phyloP scores from a whole-genome alignment of 2,888 invertebrate species.

The Synergus laeviventris region DNA sequence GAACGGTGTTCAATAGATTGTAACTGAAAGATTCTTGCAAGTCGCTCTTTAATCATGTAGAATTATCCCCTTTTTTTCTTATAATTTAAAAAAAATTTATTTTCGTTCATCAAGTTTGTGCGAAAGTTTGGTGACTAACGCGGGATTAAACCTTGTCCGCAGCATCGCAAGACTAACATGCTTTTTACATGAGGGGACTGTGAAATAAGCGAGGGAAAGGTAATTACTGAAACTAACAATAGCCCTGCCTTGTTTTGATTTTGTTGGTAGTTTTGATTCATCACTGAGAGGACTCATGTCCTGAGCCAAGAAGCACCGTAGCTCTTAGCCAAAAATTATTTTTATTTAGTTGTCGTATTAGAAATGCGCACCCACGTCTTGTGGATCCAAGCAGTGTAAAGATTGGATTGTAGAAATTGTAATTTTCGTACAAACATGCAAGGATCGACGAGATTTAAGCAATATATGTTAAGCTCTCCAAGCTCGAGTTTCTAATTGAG shows the following conservation, averaged over 20 bases:
- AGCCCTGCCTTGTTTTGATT: constrained; percentile 54
- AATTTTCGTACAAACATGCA: constrained; percentile 19
- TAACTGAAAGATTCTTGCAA: constrained; percentile 61
- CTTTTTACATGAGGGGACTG: constrained; percentile 41
- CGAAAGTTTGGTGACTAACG: constrained; percentile 42
- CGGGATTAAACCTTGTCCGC: constrained; percentile 17
- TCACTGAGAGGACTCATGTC: constrained; percentile 55
- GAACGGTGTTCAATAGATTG: constrained; percentile 76
- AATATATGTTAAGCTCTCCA: constrained; percentile 27
- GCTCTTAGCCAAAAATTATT: constrained; percentile 75
- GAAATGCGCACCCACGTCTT: constrained; percentile 43
- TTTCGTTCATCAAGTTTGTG: constrained; percentile 36
- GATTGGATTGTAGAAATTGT: constrained; percentile 5
- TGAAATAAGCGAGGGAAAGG: constrained; percentile 64
- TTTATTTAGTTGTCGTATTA: constrained; percentile 70
- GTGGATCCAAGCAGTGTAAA: constrained; percentile 31
- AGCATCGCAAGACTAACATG: constrained; percentile 39
- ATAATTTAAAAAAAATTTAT: constrained; percentile 21
- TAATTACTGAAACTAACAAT: constrained; percentile 67
- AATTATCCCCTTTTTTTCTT: constrained; percentile 45
- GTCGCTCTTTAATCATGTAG: constrained; percentile 32
- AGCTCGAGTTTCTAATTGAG: not conserved
- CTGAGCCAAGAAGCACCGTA: constrained; percentile 66
- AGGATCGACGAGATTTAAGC: constrained; percentile 31
- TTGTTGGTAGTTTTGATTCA: constrained; percentile 58